Base-by-base conservation (phyloP, 2,888 invertebrate species). In the Epinotia nisella region DNA sequence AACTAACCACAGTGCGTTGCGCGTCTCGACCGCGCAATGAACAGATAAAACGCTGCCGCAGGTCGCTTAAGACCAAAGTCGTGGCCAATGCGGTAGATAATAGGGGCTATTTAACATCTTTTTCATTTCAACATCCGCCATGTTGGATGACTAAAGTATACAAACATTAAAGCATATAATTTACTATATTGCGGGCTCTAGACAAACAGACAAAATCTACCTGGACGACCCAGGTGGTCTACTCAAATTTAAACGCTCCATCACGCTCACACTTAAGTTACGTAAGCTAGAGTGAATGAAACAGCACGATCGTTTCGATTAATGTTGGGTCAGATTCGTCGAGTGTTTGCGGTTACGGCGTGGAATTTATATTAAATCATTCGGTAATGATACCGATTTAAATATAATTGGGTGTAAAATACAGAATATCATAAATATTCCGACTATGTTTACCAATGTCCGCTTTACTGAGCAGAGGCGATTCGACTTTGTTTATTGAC, bases 121-220 rank as follows among this genome's bases (percentile, higher is more conserved):
- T 45, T 41, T 41, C 41, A 41, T 41, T 41, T 13, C 13, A 3
- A 41, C 11, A 11, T n/a, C 49, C 13, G 10, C 17, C 17, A 49
- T 17, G 55, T 21, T 17, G 10, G 24, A 53, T 53, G 21, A 60
- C 60, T 61, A 51, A 49, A 59, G 24, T 17, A 59, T 19, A 68
- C 58, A 68, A 68, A 59, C 45, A 49, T 17, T 17, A 66, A 62
- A 73, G 17, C 73, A 56, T 73, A 69, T 73, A 73, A 73, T 73
- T 64, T 55, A 75, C 70, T 74, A 45, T 67, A 70, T 67, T 64
- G 56, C 59, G 66, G 66, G 61, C 17, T 66, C 64, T 55, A 74
- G 53, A 74, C 74, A 74, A 74, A 73, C 61, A 61, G 69, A 77
- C 68, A 77, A 79, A 78, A 81, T 77, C 81, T 79, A 81, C 82